Percentiles rank a stretch among this genome's conserved stretches.
Conservation (phyloP, 1,140 invertebrate species). For the Drosophila bifasciata region DNA sequence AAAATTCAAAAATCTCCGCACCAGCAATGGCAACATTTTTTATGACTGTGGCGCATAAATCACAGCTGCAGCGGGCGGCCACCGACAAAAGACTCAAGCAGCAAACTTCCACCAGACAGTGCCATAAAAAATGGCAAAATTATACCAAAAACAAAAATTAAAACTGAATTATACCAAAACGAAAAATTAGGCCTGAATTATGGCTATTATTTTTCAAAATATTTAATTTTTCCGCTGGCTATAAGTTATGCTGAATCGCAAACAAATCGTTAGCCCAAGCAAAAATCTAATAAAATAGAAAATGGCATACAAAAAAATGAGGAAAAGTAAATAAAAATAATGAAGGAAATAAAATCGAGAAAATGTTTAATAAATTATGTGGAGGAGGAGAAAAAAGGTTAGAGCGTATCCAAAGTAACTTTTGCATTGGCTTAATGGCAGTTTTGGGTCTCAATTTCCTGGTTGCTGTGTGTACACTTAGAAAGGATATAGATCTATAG, state of each 20-base stretch:
- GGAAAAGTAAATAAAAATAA: conserved; percentile 3
- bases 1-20: conserved; percentile 17
- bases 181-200: conserved; percentile 22
- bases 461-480: no score
- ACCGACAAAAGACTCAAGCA: conserved; percentile 71
- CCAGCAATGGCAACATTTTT: conserved; percentile 48
- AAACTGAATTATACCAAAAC: conserved; percentile 19
- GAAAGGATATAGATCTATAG: no score
- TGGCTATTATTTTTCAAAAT: conserved; percentile 29
- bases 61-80: conserved; percentile 25
- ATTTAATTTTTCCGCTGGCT: conserved; percentile 28
- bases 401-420: conserved; percentile 52
- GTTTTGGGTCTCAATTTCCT: conserved; percentile 64
- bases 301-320: conserved; percentile 13
- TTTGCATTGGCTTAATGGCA: conserved; percentile 40
- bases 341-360: conserved; percentile 23
- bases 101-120: conserved; percentile 39
- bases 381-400: conserved; percentile 26
- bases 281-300: conserved; percentile 37
- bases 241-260: conserved; percentile 48
- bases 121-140: conserved; percentile 44
- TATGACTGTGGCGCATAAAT: conserved; percentile 68
- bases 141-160: conserved; percentile 41
- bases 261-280: conserved; percentile 54
- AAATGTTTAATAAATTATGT: conserved; percentile 49